Conservation (phyloP, 1,140 invertebrate genomes). For the Bombyx mandarina region DNA sequence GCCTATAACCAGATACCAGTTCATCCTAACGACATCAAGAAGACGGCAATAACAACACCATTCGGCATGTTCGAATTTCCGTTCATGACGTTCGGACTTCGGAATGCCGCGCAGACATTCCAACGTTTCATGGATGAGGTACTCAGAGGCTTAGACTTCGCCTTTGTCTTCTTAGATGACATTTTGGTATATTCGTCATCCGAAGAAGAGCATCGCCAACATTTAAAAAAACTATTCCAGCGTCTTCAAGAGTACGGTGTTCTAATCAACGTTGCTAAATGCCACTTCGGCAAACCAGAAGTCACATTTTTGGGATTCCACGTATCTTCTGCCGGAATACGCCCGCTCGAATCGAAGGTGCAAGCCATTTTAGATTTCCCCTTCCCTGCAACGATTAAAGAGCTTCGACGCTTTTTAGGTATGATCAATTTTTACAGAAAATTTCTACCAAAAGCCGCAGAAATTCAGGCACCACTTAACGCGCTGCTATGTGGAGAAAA, state of each 20-base stretch:
- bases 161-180: slow-evolving; percentile 17
- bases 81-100: slow-evolving; percentile 1
- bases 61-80: not conserved
- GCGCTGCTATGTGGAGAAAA: no score
- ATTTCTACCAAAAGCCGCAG: no score
- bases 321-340: no score
- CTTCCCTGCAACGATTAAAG: no score
- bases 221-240: slow-evolving; percentile 7
- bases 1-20: slow-evolving; percentile 6
- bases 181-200: slow-evolving; percentile 9
- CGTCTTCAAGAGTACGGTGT: slow-evolving; percentile 5
- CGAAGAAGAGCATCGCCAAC: slow-evolving; percentile 5
- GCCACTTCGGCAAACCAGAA: slow-evolving; percentile 2
- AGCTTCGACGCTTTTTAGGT: no score
- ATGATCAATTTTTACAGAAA: no score
- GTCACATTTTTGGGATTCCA: no score
- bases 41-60: not conserved
- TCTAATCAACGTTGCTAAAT: slow-evolving; percentile 4
- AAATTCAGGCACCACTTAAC: no score
- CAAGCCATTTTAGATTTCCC: no score
- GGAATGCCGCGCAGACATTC: slow-evolving; percentile 36
- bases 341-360: no score
- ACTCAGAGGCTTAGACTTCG: slow-evolving; percentile 38
- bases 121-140: slow-evolving; percentile 35
- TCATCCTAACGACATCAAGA: not conserved